A percentile compares a stretch with the other conserved stretches of the same genome.
Conservation (phyloP, 2,113 vertebrate genomes). For the Myrmophylax atrothorax region DNA sequence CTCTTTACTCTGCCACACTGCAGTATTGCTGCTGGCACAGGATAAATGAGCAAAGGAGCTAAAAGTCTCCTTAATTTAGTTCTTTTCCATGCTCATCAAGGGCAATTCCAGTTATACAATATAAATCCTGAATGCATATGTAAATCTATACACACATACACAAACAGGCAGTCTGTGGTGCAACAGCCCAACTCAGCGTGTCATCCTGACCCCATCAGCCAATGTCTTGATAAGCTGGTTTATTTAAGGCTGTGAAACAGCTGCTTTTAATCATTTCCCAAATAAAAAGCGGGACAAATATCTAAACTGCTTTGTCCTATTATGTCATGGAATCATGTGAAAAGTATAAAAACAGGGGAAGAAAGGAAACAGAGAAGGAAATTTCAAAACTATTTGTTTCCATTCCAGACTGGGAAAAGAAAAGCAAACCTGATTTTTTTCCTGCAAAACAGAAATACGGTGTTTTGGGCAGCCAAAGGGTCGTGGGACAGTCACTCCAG, state of each 20-base stretch:
- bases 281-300: constrained; percentile 48
- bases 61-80: neutral
- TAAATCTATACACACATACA: neutral
- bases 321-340: constrained; percentile 71
- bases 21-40: neutral
- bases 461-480: neutral
- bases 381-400: constrained; percentile 66
- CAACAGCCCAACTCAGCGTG: neutral
- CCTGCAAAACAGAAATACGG: neutral
- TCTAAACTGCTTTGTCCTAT: constrained; percentile 51
- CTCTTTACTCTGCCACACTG: neutral
- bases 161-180: neutral
- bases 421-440: constrained; percentile 23
- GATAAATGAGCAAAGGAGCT: neutral
- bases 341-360: constrained; percentile 62
- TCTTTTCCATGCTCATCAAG: neutral
- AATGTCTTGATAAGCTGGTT: neutral
- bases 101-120: neutral
- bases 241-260: constrained; percentile 20
- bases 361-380: constrained; percentile 62
- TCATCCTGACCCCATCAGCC: neutral
- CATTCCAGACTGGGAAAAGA: constrained; percentile 44
- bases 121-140: neutral
- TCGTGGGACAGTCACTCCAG: rapidly evolving
- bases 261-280: constrained; percentile 64